Evolutionary conservation across 2,888 invertebrate genomes (phyloP).

Genomic region (Pecten maximus): DNA sequence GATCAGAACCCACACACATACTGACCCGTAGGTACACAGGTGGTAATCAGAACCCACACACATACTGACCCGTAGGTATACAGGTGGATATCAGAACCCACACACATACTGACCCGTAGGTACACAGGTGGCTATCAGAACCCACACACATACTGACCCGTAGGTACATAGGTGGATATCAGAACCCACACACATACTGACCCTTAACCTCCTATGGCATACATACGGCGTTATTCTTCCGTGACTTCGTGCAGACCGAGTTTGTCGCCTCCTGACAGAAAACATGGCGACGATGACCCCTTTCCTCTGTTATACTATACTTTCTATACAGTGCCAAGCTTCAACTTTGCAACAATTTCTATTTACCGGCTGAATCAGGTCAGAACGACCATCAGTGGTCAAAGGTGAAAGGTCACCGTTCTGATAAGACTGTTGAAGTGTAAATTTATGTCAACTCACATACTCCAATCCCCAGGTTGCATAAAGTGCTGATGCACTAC

Average conservation of each 20-base stretch:
- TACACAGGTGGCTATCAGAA: too few species aligned
- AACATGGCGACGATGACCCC: neutral
- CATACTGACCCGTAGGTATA: too few species aligned
- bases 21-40: too few species aligned
- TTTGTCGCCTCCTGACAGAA: neutral
- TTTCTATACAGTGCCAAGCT: neutral
- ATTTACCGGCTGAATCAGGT: neutral
- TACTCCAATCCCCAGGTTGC: neutral
- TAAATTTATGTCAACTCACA: neutral
- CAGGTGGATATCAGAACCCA: too few species aligned
- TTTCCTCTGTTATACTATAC: neutral
- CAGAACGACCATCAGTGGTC: too few species aligned
- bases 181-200: too few species aligned
- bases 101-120: too few species aligned
- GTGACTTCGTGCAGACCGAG: neutral
- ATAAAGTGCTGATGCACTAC: too few species aligned
- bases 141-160: too few species aligned
- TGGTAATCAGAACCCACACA: too few species aligned
- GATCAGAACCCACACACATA: too few species aligned
- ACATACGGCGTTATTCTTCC: neutral
- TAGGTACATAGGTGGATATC: too few species aligned
- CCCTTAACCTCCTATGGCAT: neutral
- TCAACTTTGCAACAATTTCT: neutral
- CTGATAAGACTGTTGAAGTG: neutral
- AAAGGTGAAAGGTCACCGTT: neutral